Percentiles rank a stretch among this genome's conserved stretches.
phyloP scores from a whole-genome alignment of 1,140 invertebrate species.

The Microplitis demolitor region DNA sequence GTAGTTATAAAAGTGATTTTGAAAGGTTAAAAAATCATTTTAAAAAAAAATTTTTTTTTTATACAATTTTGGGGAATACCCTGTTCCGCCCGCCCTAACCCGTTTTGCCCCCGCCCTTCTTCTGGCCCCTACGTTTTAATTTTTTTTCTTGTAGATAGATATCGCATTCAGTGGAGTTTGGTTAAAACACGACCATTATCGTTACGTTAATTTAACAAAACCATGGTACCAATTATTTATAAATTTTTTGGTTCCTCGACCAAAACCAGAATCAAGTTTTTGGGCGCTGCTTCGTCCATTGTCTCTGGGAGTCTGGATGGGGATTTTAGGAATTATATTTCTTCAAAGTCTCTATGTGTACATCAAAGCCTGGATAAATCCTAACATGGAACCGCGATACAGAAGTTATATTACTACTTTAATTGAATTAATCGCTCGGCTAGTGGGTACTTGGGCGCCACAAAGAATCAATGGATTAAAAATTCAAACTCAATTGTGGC shows the following conservation, averaged over 20 bases:
- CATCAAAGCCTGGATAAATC: slow-evolving; percentile 38
- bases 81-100: too few relatives aligned
- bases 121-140: too few relatives aligned
- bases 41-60: too few relatives aligned
- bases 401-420: slow-evolving; percentile 39
- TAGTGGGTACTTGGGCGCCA: slow-evolving; percentile 45
- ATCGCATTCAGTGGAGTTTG: slow-evolving; percentile 48
- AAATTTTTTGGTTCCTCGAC: slow-evolving; percentile 49
- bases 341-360: slow-evolving; percentile 34
- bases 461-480: slow-evolving; percentile 30
- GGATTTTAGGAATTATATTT: slow-evolving; percentile 31
- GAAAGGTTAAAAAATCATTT: too few relatives aligned
- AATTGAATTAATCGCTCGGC: slow-evolving; percentile 43
- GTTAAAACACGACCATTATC: slow-evolving; percentile 34
- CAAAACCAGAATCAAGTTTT: slow-evolving; percentile 41
- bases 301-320: slow-evolving; percentile 38
- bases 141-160: slow-evolving; percentile 36
- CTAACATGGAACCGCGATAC: slow-evolving; percentile 38
- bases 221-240: slow-evolving; percentile 43
- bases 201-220: slow-evolving; percentile 38
- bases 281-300: slow-evolving; percentile 50
- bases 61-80: too few relatives aligned
- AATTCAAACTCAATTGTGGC: slow-evolving; percentile 49
- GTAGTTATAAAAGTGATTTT: too few relatives aligned
- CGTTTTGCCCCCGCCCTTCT: too few relatives aligned